Percentiles rank a stretch among this genome's conserved stretches.
These are phyloP conservation scores for Coremacera marginata DNA, from an alignment of 2,888 invertebrate genomes.

Conservation along the genomic window DNA sequence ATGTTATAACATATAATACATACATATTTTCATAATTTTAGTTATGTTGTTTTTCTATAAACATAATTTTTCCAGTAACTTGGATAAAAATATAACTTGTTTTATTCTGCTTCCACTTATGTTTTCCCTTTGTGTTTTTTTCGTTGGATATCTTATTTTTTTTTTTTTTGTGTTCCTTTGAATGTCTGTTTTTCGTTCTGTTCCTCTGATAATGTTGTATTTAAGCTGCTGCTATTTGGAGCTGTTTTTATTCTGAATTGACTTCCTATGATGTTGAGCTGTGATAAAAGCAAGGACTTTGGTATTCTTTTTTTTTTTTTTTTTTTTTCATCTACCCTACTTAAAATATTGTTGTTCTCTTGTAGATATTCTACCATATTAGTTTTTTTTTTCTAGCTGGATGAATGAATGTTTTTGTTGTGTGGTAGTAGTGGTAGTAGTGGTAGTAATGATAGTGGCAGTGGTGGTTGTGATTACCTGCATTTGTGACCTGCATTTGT, in stretches of 20 bases:
- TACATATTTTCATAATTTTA: background rate
- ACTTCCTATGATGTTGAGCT: background rate
- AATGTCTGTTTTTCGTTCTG: background rate
- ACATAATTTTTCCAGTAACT: no score
- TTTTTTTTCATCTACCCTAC: background rate
- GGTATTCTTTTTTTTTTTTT: no score
- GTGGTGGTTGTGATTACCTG: background rate
- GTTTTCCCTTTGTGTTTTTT: background rate
- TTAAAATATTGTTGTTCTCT: background rate
- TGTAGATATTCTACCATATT: background rate
- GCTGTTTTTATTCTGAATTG: conserved; percentile 1
- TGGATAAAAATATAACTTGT: no score
- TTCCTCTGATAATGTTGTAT: background rate
- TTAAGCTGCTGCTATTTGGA: background rate
- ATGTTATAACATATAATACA: background rate
- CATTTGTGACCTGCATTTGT: conserved; percentile 29
- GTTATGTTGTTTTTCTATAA: no score
- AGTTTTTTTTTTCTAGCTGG: background rate
- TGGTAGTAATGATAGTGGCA: background rate
- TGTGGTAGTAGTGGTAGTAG: background rate
- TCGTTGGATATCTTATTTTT: background rate
- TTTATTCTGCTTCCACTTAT: background rate
- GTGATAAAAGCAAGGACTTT: background rate
- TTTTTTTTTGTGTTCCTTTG: background rate
- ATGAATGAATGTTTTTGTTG: background rate